A percentile compares a stretch with the other conserved stretches of the same genome.
Evolutionary conservation across 2,888 invertebrate genomes (phyloP).

Genomic region (Petrophora chlorosata): DNA sequence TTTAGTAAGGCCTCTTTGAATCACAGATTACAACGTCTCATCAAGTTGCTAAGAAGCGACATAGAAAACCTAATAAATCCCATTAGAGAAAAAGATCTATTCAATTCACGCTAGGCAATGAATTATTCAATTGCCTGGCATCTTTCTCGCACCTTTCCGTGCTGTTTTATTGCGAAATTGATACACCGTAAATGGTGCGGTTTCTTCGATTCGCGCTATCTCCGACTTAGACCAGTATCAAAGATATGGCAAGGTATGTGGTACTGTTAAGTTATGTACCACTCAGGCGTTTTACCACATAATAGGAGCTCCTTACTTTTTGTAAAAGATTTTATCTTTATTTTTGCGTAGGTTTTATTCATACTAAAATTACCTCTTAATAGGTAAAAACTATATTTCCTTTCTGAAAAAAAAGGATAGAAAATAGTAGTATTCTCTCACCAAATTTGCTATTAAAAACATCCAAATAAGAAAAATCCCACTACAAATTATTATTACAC

Average conservation of each 20-base stretch:
- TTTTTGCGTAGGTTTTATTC: no score
- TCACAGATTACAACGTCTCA: slow-evolving; percentile 1
- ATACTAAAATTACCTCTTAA: no score
- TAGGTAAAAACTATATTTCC: no score
- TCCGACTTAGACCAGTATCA: slow-evolving; percentile 25
- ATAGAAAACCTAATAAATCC: slow-evolving; percentile 29
- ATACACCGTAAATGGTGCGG: slow-evolving; percentile 40
- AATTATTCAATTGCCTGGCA: slow-evolving; percentile 52
- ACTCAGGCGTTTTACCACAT: no score
- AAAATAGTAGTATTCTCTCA: no score
- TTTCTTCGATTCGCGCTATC: slow-evolving; percentile 30
- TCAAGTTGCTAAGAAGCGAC: slow-evolving; percentile 25
- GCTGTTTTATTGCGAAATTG: slow-evolving; percentile 49
- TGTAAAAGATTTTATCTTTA: no score
- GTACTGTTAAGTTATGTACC: slow-evolving; percentile 35
- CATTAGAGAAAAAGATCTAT: slow-evolving; percentile 41
- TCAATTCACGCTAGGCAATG: slow-evolving; percentile 51
- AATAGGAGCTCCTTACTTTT: no score
- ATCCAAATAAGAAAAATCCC: no score
- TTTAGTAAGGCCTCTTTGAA: background rate
- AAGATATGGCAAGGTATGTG: slow-evolving; percentile 38
- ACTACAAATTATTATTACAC: no score
- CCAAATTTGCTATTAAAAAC: no score
- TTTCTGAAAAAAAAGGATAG: no score
- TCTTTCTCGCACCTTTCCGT: slow-evolving; percentile 45